These are phyloP conservation scores for Bujurquina vittata DNA, from an alignment of 2,113 vertebrate species.

Conservation along the genomic window DNA sequence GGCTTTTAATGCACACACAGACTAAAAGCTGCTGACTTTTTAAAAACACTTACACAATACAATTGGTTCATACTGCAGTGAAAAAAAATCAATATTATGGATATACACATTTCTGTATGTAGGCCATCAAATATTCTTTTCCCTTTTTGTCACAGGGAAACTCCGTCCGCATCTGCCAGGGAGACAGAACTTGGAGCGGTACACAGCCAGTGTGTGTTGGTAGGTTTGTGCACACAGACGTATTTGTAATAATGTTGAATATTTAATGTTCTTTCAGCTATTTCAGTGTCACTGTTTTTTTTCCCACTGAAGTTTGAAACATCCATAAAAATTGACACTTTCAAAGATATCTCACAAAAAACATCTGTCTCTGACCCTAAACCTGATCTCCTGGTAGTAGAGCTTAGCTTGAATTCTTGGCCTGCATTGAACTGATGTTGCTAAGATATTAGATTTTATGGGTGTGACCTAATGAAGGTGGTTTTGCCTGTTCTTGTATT, in stretches of 20 bases:
- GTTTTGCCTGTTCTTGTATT: not conserved
- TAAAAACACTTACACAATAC: not conserved
- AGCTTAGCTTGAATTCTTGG: no score
- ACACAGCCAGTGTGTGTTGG: constrained; percentile 85
- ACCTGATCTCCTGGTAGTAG: no score
- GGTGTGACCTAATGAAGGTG: not conserved
- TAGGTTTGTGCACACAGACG: constrained; percentile 71
- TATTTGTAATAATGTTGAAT: not conserved
- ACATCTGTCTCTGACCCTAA: not conserved
- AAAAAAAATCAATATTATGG: not conserved
- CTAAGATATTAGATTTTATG: not conserved
- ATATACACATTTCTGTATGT: not conserved
- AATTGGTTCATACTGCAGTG: not conserved
- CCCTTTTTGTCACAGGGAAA: constrained; percentile 80
- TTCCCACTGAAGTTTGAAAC: not conserved
- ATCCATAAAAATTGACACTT: not conserved
- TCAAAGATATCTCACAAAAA: not conserved
- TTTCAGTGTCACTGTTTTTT: not conserved
- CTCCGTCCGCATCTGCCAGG: constrained; percentile 85
- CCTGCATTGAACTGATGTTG: not conserved
- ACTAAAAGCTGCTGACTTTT: not conserved
- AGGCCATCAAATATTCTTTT: not conserved
- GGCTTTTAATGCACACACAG: not conserved
- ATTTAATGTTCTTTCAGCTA: not conserved
- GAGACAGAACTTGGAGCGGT: constrained; percentile 88